Conservation (phyloP, 2,888 invertebrate species). For the Anoplius nigerrimus region DNA sequence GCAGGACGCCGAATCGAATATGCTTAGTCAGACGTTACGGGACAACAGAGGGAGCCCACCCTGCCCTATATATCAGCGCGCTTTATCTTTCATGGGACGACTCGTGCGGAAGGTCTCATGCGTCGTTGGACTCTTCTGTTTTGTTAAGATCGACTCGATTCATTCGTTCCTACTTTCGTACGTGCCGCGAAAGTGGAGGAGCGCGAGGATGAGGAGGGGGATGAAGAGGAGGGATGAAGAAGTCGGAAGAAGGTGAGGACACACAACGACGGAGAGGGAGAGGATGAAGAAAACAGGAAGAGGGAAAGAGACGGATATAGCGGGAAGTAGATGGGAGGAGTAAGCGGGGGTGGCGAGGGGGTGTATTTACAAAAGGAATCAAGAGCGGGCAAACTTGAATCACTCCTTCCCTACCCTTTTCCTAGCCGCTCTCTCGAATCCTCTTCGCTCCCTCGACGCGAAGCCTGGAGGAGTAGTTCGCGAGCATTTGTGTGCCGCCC, state of each 20-base stretch:
- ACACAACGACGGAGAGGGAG: no score
- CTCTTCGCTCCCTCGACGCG: constrained; percentile 3
- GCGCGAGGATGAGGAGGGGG: no score
- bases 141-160: no score
- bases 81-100: no score
- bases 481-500: constrained; percentile 43
- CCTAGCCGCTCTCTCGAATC: constrained; percentile 4
- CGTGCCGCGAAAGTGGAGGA: background rate
- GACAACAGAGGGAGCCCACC: no score
- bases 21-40: no score
- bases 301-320: constrained; percentile 5
- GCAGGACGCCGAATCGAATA: no score
- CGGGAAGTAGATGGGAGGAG: constrained; percentile 17
- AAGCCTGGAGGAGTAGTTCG: constrained; percentile 37
- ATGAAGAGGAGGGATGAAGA: no score
- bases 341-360: constrained; percentile 19
- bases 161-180: background rate
- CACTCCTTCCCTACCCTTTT: constrained; percentile 29
- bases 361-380: constrained; percentile 57
- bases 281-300: background rate
- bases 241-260: no score
- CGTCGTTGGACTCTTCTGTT: no score
- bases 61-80: no score
- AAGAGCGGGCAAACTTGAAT: constrained; percentile 55
- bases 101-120: no score